phyloP scores from a whole-genome alignment of 2,113 vertebrate genomes.

The Struthio camelus region DNA sequence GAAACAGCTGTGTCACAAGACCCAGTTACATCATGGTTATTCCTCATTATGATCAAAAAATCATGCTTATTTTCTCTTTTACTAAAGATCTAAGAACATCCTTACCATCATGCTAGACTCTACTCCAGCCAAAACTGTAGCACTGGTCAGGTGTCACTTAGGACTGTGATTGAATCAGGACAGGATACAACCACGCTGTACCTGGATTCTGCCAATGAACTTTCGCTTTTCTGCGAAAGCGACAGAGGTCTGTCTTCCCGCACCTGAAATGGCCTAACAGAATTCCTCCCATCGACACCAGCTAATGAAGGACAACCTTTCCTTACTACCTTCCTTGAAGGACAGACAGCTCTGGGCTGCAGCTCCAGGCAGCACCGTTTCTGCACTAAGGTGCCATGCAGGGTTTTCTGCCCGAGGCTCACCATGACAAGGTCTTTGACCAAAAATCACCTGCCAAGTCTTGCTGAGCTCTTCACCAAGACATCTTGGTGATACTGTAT shows the following conservation, averaged over 20 bases:
- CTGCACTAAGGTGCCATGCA: not conserved
- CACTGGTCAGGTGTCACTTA: not conserved
- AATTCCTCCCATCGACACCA: not conserved
- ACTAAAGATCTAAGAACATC: not conserved
- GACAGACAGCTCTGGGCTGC: not conserved
- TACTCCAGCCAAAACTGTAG: not conserved
- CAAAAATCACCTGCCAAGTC: not conserved
- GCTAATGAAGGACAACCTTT: not conserved
- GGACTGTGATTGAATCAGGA: not conserved
- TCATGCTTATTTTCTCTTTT: not conserved
- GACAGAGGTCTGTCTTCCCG: not conserved
- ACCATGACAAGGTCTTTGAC: not conserved
- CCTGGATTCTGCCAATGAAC: not conserved
- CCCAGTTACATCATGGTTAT: not conserved
- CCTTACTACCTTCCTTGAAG: not conserved
- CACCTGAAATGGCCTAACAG: not conserved
- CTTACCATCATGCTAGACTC: not conserved
- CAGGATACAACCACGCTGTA: not conserved
- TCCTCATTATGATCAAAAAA: not conserved
- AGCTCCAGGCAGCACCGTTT: accelerated
- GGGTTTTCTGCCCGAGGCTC: not conserved
- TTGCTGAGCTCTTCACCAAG: not conserved
- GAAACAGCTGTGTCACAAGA: not conserved
- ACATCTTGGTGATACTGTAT: not conserved
- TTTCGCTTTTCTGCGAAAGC: not conserved